Base-by-base conservation (phyloP, 2,888 invertebrate genomes). In the Dryobotodes eremita region DNA sequence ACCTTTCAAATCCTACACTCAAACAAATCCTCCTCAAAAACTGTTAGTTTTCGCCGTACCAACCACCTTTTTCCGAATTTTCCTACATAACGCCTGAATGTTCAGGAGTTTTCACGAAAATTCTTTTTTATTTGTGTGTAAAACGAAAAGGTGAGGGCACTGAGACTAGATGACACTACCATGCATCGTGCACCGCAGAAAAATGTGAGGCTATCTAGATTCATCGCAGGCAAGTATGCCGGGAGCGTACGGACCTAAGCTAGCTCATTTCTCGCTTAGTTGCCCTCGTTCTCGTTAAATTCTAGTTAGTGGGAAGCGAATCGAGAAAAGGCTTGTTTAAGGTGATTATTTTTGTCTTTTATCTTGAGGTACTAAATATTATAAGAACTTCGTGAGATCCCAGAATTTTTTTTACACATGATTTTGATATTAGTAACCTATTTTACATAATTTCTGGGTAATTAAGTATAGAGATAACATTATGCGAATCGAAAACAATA, bases 181-280 rank as follows among this genome's bases (percentile, higher is more conserved):
- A 71, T 88, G 77, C 62, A 82, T 88, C 82, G 79, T 77, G 59
- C 74, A 66, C 79, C 83, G 65, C 78, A 89, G 86, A 92, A 91
- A 91, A 91, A 91, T 91, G 85, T 80, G 84, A 79, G 84, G 89
- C 79, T 84, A 86, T 77, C 84, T 84, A 86, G 87, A 90, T 90
- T 82, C 82, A 89, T 91, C 73, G 86, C 68, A 68, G 72, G 79
- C 84, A 84, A 81, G 84, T 78, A 65, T 65, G 74, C 61, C 59
- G 76, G 78, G 83, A 80, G 86, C 89, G 87, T 88, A 46, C 78
- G 62, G 72, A 73, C 17, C 59, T 80, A 81, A 90, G 89, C 88
- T 83, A 83, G 81, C 86, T 90, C 91, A 91, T 92, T 92, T 91
- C 89, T 92, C 85, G 86, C 84, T 75, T 71, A 74, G 82, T 71